Base-by-base conservation (phyloP, 2,888 invertebrate species). In the Acleris emargana region DNA sequence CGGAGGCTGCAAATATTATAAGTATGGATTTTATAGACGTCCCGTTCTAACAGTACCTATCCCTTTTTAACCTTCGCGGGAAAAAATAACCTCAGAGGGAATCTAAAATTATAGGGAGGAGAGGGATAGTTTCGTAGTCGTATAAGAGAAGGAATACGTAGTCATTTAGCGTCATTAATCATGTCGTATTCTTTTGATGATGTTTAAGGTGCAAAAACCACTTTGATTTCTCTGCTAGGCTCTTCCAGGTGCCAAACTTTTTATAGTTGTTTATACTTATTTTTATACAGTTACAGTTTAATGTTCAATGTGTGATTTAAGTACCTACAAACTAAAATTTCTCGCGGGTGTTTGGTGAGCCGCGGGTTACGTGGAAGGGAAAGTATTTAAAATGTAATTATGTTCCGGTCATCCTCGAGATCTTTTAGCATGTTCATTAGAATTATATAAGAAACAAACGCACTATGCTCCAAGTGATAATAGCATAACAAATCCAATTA, bases 1-100 rank as follows among this genome's bases (percentile, higher is more conserved):
- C 82, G 89, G 85, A 88, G 89, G 87, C 89, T 89, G 90, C 91
- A 91, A 92, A 92, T 92, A 92, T 92, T 90, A 92, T 90, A 91
- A 91, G 91, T 92, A 92, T 92, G 91, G 92, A 92, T 91, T 91
- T 91, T 91, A 84, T 85, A 78, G 79, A 76, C 76, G 70, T 88
- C 87, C 78, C 87, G 71, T 76, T 88, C 87, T 73, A 71, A 73
- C 86, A 51, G 69, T 67, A 66, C 58, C 75, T 79, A 74, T 85
- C 84, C 82, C 84, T 77, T 78, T 84, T 82, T 73, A 72, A 67
- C 80, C 74, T 74, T 73, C 84, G 77, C 78, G 80, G 82, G 87
- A 90, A 89, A 88, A 90, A 89, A 88, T 86, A 86, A 83, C 76
- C 86, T 80, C 82, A 73, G 78, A 84, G 87, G 84, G 86, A 89